phyloP scores from a whole-genome alignment of 2,888 invertebrate genomes.

The Brachylomia viminalis region DNA sequence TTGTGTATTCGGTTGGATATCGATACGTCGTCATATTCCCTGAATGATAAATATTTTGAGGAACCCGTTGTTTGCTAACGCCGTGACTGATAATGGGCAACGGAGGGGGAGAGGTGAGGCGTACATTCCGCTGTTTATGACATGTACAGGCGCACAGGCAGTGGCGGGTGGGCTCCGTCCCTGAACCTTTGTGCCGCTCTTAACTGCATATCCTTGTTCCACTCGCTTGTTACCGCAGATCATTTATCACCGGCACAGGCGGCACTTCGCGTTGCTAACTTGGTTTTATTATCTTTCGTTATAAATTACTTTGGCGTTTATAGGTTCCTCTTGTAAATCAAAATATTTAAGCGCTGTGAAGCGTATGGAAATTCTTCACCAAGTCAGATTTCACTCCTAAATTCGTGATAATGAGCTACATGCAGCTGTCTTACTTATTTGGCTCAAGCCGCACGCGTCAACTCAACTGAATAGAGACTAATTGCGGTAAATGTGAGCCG shows the following conservation, averaged over 20 bases:
- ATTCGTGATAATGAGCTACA: constrained; percentile 45
- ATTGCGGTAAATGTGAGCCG: constrained; percentile 81
- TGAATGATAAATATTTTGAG: constrained; percentile 66
- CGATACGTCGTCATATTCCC: constrained; percentile 48
- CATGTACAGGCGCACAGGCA: constrained; percentile 72
- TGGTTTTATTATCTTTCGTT: constrained; percentile 57
- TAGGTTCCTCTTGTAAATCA: constrained; percentile 39
- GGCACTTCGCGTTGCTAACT: constrained; percentile 55
- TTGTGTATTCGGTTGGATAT: constrained; percentile 40
- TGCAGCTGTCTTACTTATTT: constrained; percentile 75
- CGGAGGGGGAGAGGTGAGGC: constrained; percentile 69
- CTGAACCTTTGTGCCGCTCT: constrained; percentile 71
- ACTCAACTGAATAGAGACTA: constrained; percentile 82
- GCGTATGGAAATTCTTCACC: constrained; percentile 23
- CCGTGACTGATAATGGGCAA: constrained; percentile 77
- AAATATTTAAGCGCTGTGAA: constrained; percentile 30
- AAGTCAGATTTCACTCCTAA: constrained; percentile 11
- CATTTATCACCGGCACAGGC: constrained; percentile 63
- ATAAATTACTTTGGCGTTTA: constrained; percentile 55
- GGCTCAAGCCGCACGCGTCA: constrained; percentile 81
- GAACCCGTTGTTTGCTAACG: constrained; percentile 76
- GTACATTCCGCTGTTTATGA: constrained; percentile 82
- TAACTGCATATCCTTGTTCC: constrained; percentile 72
- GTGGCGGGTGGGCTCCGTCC: constrained; percentile 67
- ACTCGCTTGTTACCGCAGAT: constrained; percentile 67